Base-by-base conservation (phyloP, 2,113 vertebrate genomes). In the Chaenocephalus aceratus region DNA sequence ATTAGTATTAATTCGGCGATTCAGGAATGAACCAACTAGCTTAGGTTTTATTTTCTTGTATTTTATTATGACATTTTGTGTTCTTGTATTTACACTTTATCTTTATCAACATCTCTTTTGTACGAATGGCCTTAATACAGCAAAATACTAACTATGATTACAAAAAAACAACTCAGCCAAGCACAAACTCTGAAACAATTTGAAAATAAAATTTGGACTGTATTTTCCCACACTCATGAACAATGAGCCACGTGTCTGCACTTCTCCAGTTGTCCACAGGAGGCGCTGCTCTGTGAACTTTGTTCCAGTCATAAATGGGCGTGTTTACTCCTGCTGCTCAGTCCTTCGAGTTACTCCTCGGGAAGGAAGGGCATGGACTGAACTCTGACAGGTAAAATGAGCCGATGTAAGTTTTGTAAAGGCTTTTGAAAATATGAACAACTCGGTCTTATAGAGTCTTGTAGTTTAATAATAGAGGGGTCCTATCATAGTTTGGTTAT, bases 261-360 rank as follows among this genome's bases (percentile, higher is more conserved):
- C 7, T 63, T 57, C 65, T 5, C 26, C 2, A 1, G 34, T 0
- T 59, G 74, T 11, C 79, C 80, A 54, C 71, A 1, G 52, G 72
- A 1, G 89, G 64, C 86, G 85, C 86, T 15, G 11, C 15, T 51
- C 53, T 0, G 10, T 92, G 91, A 93, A 91, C 93, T 94, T 94
- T 93, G 91, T 66, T 89, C 89, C 8, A 84, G 78, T 75, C 61
- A 72, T 66, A 68, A 75, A 80, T 79, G 84, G 91, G 84, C 83
- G 89, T 89, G 80, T 79, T 77, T 53, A 1, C 4, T 54, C n/a
- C 6, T 30, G 26, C 26, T 0, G n/a, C 11, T 71, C 73, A n/a
- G 10, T 56, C 26, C 16, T 46, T 10, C 3, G 45, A 62, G 21
- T 48, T 23, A 3, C 3, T 66, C 57, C 11, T 18, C 23, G 46